Evolutionary conservation across 2,888 invertebrate species (phyloP), one percentile per base, ranked within the genome.

Genomic region (Oxyteleia sp.): DNA sequence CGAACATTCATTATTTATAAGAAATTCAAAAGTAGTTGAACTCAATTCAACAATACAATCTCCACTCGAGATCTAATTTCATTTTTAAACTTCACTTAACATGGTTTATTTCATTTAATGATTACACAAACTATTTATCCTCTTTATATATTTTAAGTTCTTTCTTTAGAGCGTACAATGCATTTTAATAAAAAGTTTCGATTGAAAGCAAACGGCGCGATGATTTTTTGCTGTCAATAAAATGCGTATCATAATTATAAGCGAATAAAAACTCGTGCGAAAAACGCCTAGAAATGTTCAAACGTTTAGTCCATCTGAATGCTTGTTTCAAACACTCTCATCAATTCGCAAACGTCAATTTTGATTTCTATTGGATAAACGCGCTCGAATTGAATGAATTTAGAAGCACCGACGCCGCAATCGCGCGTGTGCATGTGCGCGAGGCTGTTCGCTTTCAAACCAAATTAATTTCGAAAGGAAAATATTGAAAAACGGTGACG

Each of bases 401-500:
- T 29, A 15, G 29, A 51, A 29, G 11, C 11, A 10, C 32, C 32
- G 11, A 32, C 11, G 8, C 32, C 32, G 10, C 32, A 10, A 32
- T 2, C 23, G 23, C 23, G 23, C 5, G 23, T 23, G 32, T 32
- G 23, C 2, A 3, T 32, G 13, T 20, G 23, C 4, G 13, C 10
- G 15, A 23, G n/a, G 26, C 47, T 20, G 64, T 71, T 57, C 47
- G 57, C 32, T 71, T 71, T 71, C 64, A 64, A 71, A 49, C 64
- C 41, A 71, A 64, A 71, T 71, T 79, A 71, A 79, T 64, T 71
- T 71, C 15, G 43, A 79, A 71, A 53, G 64, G 35, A 57, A 71
- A 20, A 55, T 51, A 79, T 79, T 35, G 63, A 64, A 79, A 79
- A 79, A n/a, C n/a, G 43, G 63, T 66, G 69, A 79, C 69, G 59